Evolutionary conservation across 2,113 vertebrate genomes (phyloP).

Genomic region (Polyodon spathula): DNA sequence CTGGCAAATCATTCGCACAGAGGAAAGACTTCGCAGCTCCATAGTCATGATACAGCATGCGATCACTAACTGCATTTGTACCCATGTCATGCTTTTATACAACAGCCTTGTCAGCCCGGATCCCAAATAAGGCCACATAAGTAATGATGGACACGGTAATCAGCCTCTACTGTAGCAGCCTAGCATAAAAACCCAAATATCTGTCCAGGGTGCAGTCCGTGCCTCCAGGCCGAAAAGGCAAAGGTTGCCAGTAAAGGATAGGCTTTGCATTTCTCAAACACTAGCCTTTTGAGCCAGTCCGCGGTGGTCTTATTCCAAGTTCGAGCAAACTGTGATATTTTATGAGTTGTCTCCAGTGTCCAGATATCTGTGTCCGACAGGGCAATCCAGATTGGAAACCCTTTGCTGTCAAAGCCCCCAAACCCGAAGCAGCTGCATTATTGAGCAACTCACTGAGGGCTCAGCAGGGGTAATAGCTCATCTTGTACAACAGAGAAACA

Average conservation of each 20-base stretch:
- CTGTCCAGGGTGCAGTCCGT: constrained; percentile 58
- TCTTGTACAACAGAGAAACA: constrained; percentile 39
- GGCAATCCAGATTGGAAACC: constrained; percentile 21
- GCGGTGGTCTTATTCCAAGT: constrained; percentile 67
- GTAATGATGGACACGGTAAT: constrained; percentile 52
- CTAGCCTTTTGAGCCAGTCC: constrained; percentile 56
- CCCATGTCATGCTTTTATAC: constrained; percentile 49
- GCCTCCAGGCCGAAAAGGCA: constrained; percentile 69
- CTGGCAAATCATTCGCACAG: constrained; percentile 40
- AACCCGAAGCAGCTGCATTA: constrained; percentile 51
- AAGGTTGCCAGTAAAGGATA: constrained; percentile 54
- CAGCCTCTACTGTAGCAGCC: constrained; percentile 56
- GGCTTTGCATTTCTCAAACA: constrained; percentile 40
- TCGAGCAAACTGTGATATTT: constrained; percentile 50
- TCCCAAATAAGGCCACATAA: constrained; percentile 14
- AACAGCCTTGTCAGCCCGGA: constrained; percentile 25
- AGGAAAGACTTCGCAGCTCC: constrained; percentile 44
- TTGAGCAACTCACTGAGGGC: constrained; percentile 58
- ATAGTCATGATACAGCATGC: constrained; percentile 52
- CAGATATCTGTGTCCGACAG: constrained; percentile 49
- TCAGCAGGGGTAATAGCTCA: constrained; percentile 67
- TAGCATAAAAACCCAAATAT: constrained; percentile 61
- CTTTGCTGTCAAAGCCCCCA: constrained; percentile 2
- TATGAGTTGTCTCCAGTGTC: constrained; percentile 52
- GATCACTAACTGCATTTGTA: constrained; percentile 54